Conservation (phyloP, 2,113 vertebrate species). For the Seriola quinqueradiata region DNA sequence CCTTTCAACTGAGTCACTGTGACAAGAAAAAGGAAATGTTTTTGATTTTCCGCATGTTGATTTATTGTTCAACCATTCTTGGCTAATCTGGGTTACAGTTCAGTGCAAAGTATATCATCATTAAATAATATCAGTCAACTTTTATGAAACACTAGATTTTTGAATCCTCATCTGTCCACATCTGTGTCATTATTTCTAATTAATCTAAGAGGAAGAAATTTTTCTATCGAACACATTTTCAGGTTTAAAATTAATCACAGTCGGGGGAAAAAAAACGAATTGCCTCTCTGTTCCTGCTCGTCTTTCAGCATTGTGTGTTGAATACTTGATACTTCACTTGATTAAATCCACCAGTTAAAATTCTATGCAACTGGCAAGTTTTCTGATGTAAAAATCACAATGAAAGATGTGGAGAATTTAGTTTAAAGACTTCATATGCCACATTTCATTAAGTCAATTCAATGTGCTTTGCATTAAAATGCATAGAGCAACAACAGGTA, state of each 20-base stretch:
- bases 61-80: background rate
- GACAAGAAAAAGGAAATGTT: conserved; percentile 2
- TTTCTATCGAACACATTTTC: conserved; percentile 1
- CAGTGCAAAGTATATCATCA: background rate
- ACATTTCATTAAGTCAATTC: background rate
- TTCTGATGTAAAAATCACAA: background rate
- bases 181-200: conserved; percentile 19
- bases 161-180: background rate
- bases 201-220: conserved; percentile 8
- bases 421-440: background rate
- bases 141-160: background rate
- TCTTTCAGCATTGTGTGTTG: background rate
- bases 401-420: background rate
- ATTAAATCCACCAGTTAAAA: background rate
- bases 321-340: background rate
- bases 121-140: background rate
- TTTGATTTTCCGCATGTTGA: background rate
- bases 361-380: background rate
- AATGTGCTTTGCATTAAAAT: no score
- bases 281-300: background rate
- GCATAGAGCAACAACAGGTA: no score
- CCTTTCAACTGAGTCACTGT: conserved; percentile 20
- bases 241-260: conserved; percentile 13
- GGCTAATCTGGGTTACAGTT: background rate
- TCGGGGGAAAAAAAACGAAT: background rate